These are phyloP conservation scores for Neoaliturus tenellus DNA, from an alignment of 2,888 invertebrate genomes.

Conservation along the genomic window DNA sequence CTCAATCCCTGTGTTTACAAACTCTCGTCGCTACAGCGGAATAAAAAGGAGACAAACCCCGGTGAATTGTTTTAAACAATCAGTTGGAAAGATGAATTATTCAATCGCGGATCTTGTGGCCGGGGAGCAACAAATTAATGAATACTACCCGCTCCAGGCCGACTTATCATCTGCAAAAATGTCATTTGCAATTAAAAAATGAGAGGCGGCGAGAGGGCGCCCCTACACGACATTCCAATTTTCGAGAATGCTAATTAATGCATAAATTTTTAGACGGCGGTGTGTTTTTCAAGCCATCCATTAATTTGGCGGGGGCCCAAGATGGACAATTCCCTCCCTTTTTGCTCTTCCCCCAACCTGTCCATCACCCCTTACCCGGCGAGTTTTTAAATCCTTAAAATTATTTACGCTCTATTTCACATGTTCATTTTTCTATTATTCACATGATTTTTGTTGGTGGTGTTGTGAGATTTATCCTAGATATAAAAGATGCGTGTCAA, in stretches of 20 bases:
- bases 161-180: slow-evolving; percentile 57
- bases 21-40: slow-evolving; percentile 7
- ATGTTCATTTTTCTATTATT: too few species aligned
- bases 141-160: slow-evolving; percentile 11
- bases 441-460: too few species aligned
- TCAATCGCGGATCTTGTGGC: slow-evolving; percentile 49
- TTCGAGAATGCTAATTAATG: slow-evolving; percentile 69
- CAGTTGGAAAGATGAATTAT: slow-evolving; percentile 52
- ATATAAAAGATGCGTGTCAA: too few species aligned
- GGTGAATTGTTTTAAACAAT: slow-evolving; percentile 51
- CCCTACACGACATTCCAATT: slow-evolving; percentile 67
- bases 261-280: slow-evolving; percentile 66
- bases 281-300: slow-evolving; percentile 56
- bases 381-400: background rate
- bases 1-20: slow-evolving; percentile 29
- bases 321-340: slow-evolving; percentile 32
- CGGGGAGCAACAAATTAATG: slow-evolving; percentile 45
- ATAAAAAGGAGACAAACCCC: slow-evolving; percentile 32
- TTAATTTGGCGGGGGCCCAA: slow-evolving; percentile 49
- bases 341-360: background rate
- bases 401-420: background rate
- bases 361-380: background rate
- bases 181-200: slow-evolving; percentile 59
- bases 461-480: too few species aligned
- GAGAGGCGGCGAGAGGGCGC: slow-evolving; percentile 19